Conservation (phyloP, 2,113 vertebrate species). For the Oceanodroma tethys region DNA sequence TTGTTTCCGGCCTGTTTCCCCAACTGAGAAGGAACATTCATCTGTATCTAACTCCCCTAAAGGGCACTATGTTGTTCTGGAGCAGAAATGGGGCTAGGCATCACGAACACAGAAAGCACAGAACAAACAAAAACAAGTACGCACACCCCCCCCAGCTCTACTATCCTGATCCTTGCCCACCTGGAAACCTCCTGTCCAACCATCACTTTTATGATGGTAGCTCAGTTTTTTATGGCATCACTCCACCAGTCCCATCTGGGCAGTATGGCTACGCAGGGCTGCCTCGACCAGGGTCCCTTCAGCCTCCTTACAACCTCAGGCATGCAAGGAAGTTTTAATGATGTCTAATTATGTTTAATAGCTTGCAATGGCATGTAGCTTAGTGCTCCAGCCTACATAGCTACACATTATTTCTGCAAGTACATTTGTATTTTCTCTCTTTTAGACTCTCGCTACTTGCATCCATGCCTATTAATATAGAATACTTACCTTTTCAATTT, state of each 20-base stretch:
- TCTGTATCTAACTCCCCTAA: neutral
- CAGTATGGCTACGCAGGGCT: accelerated
- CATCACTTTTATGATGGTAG: accelerated
- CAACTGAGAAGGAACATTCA: neutral
- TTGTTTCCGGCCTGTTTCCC: neutral
- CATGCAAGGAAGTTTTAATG: neutral
- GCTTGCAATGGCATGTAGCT: neutral
- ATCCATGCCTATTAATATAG: neutral
- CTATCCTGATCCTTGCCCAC: neutral
- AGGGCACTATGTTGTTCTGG: neutral
- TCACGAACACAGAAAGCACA: neutral
- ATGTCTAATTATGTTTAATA: neutral
- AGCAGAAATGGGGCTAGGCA: neutral
- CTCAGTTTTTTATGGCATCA: neutral
- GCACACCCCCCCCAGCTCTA: accelerated
- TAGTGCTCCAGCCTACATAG: neutral
- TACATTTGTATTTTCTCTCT: neutral
- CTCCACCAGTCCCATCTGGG: neutral
- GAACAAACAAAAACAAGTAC: accelerated
- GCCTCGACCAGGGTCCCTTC: neutral
- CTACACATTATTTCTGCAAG: neutral
- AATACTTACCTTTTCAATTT: neutral
- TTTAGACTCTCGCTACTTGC: neutral
- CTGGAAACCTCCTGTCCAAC: neutral
- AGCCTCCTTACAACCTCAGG: neutral